Evolutionary conservation across 2,888 invertebrate species (phyloP).

Genomic region (Ophioninae sp.): DNA sequence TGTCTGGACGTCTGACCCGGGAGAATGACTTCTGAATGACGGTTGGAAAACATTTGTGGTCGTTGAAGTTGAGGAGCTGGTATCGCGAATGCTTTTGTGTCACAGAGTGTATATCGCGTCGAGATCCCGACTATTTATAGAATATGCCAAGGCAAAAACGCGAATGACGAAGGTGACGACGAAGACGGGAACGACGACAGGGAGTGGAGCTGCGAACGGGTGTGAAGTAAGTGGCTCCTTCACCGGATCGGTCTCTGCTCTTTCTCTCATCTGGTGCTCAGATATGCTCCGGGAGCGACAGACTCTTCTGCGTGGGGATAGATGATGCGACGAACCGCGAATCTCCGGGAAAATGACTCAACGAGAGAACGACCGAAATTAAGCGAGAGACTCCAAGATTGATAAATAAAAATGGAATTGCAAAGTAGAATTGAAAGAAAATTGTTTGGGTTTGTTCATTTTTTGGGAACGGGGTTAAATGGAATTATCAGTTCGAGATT

Average conservation of each 20-base stretch:
- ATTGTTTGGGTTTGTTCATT: not conserved
- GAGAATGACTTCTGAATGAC: constrained; percentile 60
- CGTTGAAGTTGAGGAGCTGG: constrained; percentile 33
- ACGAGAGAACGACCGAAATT: not conserved
- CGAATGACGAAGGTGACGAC: constrained; percentile 71
- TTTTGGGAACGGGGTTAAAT: no score
- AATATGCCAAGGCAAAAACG: constrained; percentile 71
- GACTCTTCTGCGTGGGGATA: constrained; percentile 39
- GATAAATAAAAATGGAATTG: not conserved
- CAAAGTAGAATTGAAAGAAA: not conserved
- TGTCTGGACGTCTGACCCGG: constrained; percentile 36
- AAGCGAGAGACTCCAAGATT: not conserved
- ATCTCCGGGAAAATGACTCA: constrained; percentile 66
- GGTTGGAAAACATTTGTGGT: constrained; percentile 49
- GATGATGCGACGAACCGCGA: constrained; percentile 67
- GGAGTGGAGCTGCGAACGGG: constrained; percentile 38
- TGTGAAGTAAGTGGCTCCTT: constrained; percentile 61
- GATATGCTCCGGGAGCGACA: constrained; percentile 43
- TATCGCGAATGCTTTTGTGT: constrained; percentile 52
- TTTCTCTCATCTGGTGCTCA: constrained; percentile 44
- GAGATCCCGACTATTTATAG: constrained; percentile 71
- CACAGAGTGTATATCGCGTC: constrained; percentile 35
- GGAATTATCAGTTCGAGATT: no score
- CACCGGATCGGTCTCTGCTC: constrained; percentile 43
- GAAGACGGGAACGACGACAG: constrained; percentile 52